Evolutionary conservation across 2,888 invertebrate species (phyloP), one percentile per base, ranked within the genome.

Genomic region (Neria commutata): DNA sequence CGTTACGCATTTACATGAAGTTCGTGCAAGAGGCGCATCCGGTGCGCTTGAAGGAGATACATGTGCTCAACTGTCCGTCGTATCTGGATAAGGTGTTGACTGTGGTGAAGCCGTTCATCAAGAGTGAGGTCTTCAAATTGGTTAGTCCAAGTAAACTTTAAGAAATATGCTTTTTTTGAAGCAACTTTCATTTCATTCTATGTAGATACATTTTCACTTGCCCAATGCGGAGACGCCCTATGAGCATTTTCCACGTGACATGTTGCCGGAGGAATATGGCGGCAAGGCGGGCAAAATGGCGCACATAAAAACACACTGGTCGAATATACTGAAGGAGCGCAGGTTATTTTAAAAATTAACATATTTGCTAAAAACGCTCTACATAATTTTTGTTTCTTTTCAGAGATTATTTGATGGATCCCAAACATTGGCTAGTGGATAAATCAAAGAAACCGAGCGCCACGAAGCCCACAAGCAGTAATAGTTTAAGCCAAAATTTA

Each of bases 11-110:
- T 73, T 90, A 89, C 72, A 89, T 90, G 89, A 83, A 88, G 70
- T 89, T 89, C 69, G 87, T 89, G 48, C 90, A 90, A 87, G 89
- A 89, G 71, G 89, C 89, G 1, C 86, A 89, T 77, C 90, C 90
- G 0, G 86, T 89, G 16, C 83, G 86, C 26, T 76, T 90, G 59
- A 87, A 86, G 70, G 85, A 86, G 71, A 85, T 90, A 17, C 90
- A 90, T 72, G 76, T 90, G 3, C 78, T 90, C 19, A 90, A 90
- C 70, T 84, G 86, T 1, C 86, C 89, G 3, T 79, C 87, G 0
- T 85, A 87, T 68, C 81, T 90, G 60, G 89, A 90, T 76, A 87
- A 86, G 71, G 81, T 89, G 17, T 82, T 86, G 70, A 83, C 80
- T 0, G 78, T 90, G 0, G 79, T 89, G 61, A 88, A 87, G 72